Conservation (phyloP, 2,888 invertebrate genomes). For the Pterostichus madidus region DNA sequence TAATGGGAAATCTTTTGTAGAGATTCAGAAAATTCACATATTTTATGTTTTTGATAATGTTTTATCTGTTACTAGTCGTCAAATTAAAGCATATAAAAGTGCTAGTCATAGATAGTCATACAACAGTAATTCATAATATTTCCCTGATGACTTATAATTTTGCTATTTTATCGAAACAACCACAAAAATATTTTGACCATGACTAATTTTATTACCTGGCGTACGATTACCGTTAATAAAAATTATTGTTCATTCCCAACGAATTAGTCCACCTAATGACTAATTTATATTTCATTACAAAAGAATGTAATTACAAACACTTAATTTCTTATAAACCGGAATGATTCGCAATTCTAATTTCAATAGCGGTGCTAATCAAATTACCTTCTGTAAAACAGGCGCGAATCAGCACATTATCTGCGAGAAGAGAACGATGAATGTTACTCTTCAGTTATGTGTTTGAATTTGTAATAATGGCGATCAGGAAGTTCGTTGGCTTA, state of each 20-base stretch:
- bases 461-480: neutral
- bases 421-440: neutral
- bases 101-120: too few relatives aligned
- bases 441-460: too few relatives aligned
- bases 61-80: too few relatives aligned
- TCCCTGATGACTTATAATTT: too few relatives aligned
- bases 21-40: too few relatives aligned
- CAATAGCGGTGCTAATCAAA: neutral
- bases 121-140: too few relatives aligned
- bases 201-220: too few relatives aligned
- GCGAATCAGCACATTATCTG: neutral
- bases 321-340: conserved; percentile 1
- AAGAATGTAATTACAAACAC: neutral
- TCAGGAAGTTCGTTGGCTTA: conserved; percentile 29
- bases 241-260: neutral
- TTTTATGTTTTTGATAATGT: too few relatives aligned
- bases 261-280: neutral
- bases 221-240: neutral
- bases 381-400: neutral
- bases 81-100: too few relatives aligned
- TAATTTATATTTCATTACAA: conserved; percentile 1
- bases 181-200: too few relatives aligned
- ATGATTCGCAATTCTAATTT: conserved; percentile 1
- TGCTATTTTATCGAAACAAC: too few relatives aligned
- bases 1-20: too few relatives aligned